Evolutionary conservation across 2,797 vertebrate species (phyloP).

Genomic region (Scyliorhinus canicula): DNA sequence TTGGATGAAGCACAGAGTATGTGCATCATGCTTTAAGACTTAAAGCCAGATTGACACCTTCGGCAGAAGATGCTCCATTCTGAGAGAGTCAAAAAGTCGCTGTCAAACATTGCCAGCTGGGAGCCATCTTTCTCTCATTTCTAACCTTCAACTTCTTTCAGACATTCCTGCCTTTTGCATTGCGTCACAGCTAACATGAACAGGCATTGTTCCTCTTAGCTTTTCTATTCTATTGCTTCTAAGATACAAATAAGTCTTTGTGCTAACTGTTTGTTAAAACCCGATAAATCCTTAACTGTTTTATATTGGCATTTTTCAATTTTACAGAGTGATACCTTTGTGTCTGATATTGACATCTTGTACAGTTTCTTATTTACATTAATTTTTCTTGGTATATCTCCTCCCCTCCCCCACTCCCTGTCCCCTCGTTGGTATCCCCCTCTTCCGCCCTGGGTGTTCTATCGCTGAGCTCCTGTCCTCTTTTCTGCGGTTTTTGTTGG

Average conservation of each 20-base stretch:
- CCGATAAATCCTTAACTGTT: background rate
- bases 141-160: background rate
- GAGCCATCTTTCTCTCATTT: background rate
- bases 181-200: background rate
- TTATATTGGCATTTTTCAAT: too few species aligned
- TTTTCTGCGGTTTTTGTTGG: too few species aligned
- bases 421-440: too few species aligned
- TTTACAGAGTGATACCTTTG: too few species aligned
- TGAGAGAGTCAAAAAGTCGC: background rate
- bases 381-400: too few species aligned
- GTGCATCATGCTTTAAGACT: background rate
- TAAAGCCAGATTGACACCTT: conserved; percentile 31
- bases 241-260: background rate
- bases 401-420: too few species aligned
- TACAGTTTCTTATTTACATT: too few species aligned
- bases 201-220: background rate
- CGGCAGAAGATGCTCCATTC: conserved; percentile 5
- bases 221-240: background rate
- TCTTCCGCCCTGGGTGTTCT: too few species aligned
- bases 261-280: too few species aligned
- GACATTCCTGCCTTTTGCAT: background rate
- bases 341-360: too few species aligned
- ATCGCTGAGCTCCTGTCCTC: too few species aligned
- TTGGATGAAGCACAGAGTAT: background rate
- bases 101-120: background rate